Evolutionary conservation across 2,888 invertebrate species (phyloP), one percentile per base, ranked within the genome.

Genomic region (Baccha elongata): DNA sequence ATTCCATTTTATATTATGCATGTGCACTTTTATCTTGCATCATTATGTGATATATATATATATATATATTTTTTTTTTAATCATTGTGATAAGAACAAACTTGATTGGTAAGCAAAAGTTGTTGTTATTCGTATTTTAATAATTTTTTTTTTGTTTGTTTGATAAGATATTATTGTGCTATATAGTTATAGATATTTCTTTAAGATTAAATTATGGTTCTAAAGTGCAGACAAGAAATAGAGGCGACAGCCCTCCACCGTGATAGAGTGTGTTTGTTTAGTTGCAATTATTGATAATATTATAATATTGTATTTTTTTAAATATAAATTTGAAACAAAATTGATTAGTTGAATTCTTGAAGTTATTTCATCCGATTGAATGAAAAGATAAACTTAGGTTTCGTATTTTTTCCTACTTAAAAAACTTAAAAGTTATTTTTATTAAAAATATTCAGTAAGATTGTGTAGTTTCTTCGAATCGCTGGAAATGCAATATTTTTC

Each of bases 161-260:
- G 58, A 58, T 58, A 40, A 58, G 58, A 58, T 53, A 21, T 32
- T 29, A 6, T 37, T 53, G 35, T 53, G 8, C 19, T n/a, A 19
- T 19, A 17, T 53, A 21, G n/a, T n/a, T 35, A 17, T 19, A n/a
- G 5, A 52, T 32, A 35, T 17, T 21, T 35, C 32, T 15, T 53
- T 19, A n/a, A 32, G 29, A 17, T 26, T 13, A 29, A 15, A 8
- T 15, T 26, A 26, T 42, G 42, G 50, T 44, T 37, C 13, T 42
- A 46, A 29, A 65, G 23, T 79, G 53, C 53, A 53, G 32, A 32
- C 3, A 13, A 35, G 1, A 37, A 3, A 65, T 32, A 48, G 11
- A 40, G 50, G 71, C 64, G 64, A 67, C 46, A 67, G 60, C 52
- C 79, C 52, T 79, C 46, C 73, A 79, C 79, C 79, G 60, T 40